Evolutionary conservation across 2,888 invertebrate genomes (phyloP).

Genomic region (Timema cristinae): DNA sequence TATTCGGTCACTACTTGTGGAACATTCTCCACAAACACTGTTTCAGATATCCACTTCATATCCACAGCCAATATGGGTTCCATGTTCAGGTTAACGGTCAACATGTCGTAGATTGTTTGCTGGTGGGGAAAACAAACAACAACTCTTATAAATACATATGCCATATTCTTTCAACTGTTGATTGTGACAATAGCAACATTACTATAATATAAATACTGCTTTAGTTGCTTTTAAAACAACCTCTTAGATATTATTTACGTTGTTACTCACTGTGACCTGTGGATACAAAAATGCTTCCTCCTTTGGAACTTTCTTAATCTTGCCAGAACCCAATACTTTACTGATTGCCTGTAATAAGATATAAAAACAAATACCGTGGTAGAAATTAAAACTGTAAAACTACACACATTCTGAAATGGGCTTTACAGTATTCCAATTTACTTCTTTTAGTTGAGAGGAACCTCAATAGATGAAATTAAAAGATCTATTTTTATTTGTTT

Average conservation of each 20-base stretch:
- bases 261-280: slow-evolving; percentile 45
- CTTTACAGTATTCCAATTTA: too few relatives aligned
- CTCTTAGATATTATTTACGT: too few relatives aligned
- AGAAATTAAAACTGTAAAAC: background rate
- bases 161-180: too few relatives aligned
- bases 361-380: background rate
- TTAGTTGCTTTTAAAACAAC: too few relatives aligned
- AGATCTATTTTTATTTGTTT: too few relatives aligned
- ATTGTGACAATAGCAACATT: too few relatives aligned
- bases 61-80: slow-evolving; percentile 53
- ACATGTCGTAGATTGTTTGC: slow-evolving; percentile 56
- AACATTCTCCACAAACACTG: slow-evolving; percentile 50
- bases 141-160: too few relatives aligned
- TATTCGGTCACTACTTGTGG: slow-evolving; percentile 44
- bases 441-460: too few relatives aligned
- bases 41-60: slow-evolving; percentile 53
- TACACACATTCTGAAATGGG: too few relatives aligned
- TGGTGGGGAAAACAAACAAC: slow-evolving; percentile 36
- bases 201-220: too few relatives aligned
- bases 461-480: too few relatives aligned
- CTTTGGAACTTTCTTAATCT: slow-evolving; percentile 52
- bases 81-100: slow-evolving; percentile 56
- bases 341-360: slow-evolving; percentile 48
- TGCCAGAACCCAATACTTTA: slow-evolving; percentile 51
- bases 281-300: slow-evolving; percentile 57